Percentiles rank a stretch among this genome's conserved stretches.
phyloP scores from a whole-genome alignment of 2,113 vertebrate genomes.

The Anolis sagrei region DNA sequence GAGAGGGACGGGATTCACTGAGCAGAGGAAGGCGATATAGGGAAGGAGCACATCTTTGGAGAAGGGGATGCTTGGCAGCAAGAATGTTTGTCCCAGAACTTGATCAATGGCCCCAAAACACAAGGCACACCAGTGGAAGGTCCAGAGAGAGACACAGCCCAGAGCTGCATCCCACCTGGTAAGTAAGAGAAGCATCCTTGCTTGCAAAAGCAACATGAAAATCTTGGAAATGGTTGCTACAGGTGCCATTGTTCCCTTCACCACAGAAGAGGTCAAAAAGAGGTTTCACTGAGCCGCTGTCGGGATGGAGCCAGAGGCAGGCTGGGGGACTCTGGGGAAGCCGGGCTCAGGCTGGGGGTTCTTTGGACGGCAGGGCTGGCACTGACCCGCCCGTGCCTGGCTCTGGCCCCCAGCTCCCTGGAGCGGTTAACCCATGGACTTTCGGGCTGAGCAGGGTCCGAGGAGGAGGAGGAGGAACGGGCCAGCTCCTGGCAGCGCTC shows the following conservation, averaged over 20 bases:
- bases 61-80: neutral
- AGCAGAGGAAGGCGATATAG: no score
- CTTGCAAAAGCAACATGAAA: no score
- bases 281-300: conserved; percentile 11
- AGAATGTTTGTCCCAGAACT: neutral
- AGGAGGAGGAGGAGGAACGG: conserved; percentile 56
- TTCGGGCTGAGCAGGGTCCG: conserved; percentile 62
- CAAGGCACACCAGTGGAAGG: neutral
- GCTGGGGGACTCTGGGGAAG: conserved; percentile 27
- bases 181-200: neutral
- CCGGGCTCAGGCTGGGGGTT: conserved; percentile 47
- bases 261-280: neutral
- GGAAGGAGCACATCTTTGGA: neutral
- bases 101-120: neutral
- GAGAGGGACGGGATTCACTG: no score
- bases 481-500: conserved; percentile 84
- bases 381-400: conserved; percentile 30
- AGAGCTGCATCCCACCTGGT: neutral
- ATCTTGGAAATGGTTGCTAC: neutral
- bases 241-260: neutral
- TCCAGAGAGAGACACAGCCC: neutral
- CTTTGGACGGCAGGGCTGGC: conserved; percentile 43
- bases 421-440: conserved; percentile 69
- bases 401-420: conserved; percentile 68
- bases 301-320: neutral